Evolutionary conservation across 2,888 invertebrate species (phyloP).

Genomic region (Spodoptera littoralis): DNA sequence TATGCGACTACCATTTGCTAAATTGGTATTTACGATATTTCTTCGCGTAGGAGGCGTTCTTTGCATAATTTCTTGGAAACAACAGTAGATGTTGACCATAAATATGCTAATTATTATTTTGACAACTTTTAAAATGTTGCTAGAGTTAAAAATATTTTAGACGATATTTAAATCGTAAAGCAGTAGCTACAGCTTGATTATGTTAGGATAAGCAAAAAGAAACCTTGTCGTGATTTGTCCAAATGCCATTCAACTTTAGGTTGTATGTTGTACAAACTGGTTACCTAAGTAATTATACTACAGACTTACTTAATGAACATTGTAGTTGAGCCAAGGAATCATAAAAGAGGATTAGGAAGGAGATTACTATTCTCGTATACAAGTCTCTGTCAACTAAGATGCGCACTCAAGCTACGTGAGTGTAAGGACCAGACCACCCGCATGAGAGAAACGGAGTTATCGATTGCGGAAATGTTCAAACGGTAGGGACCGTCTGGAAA

Average conservation of each 20-base stretch:
- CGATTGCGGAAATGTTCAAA: slow-evolving; percentile 44
- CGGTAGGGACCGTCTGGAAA: slow-evolving; percentile 21
- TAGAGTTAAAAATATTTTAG: too few species aligned
- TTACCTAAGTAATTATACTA: too few species aligned
- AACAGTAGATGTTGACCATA: background rate
- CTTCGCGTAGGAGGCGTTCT: slow-evolving; percentile 30
- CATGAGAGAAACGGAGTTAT: slow-evolving; percentile 35
- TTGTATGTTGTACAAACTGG: too few species aligned
- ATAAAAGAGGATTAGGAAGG: background rate
- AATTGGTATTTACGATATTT: slow-evolving; percentile 46
- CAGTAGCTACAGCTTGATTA: too few species aligned
- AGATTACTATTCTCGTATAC: background rate
- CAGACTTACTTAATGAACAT: too few species aligned
- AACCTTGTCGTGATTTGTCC: too few species aligned
- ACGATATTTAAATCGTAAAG: too few species aligned
- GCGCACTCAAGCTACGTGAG: background rate
- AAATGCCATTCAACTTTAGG: too few species aligned
- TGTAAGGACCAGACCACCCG: slow-evolving; percentile 14
- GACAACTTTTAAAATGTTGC: too few species aligned
- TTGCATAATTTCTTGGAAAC: slow-evolving; percentile 16
- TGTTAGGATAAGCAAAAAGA: too few species aligned
- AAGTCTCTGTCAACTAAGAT: slow-evolving; percentile 5
- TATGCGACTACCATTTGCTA: slow-evolving; percentile 38
- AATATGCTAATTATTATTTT: too few species aligned
- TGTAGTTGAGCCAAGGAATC: background rate